Conservation (phyloP, 2,113 vertebrate species). For the Ochotona princeps region DNA sequence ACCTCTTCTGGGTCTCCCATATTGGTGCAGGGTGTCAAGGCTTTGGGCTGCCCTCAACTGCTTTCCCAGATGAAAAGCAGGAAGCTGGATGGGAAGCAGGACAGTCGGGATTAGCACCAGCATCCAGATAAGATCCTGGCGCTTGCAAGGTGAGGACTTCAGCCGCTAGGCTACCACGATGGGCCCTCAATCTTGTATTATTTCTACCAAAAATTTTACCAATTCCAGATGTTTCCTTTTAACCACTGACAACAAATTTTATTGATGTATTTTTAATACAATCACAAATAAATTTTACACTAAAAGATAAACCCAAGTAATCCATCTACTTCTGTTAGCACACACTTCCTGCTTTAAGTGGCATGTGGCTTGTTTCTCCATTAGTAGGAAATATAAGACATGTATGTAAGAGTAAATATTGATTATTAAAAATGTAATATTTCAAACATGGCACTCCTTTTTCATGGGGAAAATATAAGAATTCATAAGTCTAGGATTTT, state of each 20-base stretch:
- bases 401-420: slow-evolving; percentile 17
- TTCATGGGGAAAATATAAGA: background rate
- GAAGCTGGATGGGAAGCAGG: no score
- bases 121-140: no score
- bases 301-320: background rate
- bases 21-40: no score
- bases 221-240: background rate
- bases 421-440: background rate
- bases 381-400: background rate
- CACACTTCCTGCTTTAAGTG: background rate
- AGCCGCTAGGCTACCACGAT: no score
- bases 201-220: background rate
- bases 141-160: no score
- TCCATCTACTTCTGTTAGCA: background rate
- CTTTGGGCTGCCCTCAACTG: no score
- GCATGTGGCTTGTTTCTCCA: background rate
- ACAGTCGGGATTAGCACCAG: no score
- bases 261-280: background rate
- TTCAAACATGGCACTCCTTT: background rate
- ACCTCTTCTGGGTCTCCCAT: no score
- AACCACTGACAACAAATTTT: background rate
- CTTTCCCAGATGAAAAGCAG: no score
- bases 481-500: background rate
- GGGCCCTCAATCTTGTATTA: background rate
- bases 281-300: background rate